Base-by-base conservation (phyloP, 1,140 invertebrate genomes). In the Lasioglossum baleicum region DNA sequence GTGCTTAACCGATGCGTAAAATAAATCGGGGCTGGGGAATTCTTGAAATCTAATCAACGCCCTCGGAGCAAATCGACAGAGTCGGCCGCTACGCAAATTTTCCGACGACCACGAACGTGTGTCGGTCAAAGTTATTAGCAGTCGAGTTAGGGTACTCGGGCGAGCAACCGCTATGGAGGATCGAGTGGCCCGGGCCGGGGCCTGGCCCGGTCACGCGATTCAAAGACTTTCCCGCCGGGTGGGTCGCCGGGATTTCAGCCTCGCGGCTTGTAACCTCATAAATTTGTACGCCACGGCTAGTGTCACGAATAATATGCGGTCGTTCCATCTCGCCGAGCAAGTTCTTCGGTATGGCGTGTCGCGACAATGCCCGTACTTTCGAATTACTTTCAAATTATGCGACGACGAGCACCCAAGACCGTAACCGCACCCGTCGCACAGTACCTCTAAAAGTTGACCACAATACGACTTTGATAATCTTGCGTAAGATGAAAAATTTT, bases 251-350 rank as follows among this genome's bases (percentile, higher is more conserved):
- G 44, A 83, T 80, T 86, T 85, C 73, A 82, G 63, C 74, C 74
- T 75, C 65, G 68, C 65, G 60, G 35, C 22, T 82, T 72, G 65
- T 79, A 56, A 78, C 80, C 65, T 83, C 81, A 66, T 83, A 83
- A 86, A 86, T 85, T 86, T 65, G 72, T 84, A 64, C 63, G 44
- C 72, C 53, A 51, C 74, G 60, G 60, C 70, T 60, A 78, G 83
- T 64, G 81, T 80, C 80, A 63, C 80, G 76, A 86, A 85, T 86
- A 85, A 86, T 85, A 84, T 80, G 83, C 84, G 81, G 76, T 78
- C 53, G 65, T 75, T 78, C 17, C 48, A 69, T 60, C 70, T 60
- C 63, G 64, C 64, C 63, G 35, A 79, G 48, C 40, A 56, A 83
- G 72, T 60, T 70, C 51, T 53, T 82, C 51, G 51, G 51, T 15